A percentile compares a stretch with the other conserved stretches of the same genome.
phyloP scores from a whole-genome alignment of 2,888 invertebrate species.

The Aphelenchoides bicaudatus region DNA sequence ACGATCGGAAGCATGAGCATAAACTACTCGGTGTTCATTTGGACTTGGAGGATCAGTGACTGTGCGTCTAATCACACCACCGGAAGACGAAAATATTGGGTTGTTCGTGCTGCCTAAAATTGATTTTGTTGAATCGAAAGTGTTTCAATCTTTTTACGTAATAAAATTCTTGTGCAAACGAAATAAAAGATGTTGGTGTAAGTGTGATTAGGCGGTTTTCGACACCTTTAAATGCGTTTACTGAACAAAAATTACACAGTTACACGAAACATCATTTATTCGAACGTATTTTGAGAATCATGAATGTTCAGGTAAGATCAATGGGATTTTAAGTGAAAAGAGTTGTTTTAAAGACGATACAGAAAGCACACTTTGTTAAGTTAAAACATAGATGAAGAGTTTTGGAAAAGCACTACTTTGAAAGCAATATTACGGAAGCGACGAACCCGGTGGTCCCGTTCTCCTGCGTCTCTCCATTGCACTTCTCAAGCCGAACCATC shows the following conservation, averaged over 20 bases:
- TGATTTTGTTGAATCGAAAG: too few relatives aligned
- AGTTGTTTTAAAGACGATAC: conserved; percentile 5
- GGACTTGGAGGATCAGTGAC: conserved; percentile 17
- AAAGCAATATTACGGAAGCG: conserved; percentile 16
- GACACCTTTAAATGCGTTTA: too few relatives aligned
- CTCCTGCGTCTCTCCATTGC: conserved; percentile 30
- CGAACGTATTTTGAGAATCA: too few relatives aligned
- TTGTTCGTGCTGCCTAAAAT: too few relatives aligned
- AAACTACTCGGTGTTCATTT: conserved; percentile 29
- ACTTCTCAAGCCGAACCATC: conserved; percentile 55
- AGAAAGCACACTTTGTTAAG: conserved; percentile 13
- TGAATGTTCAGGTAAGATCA: too few relatives aligned
- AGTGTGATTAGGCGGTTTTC: too few relatives aligned
- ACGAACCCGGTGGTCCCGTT: conserved; percentile 24
- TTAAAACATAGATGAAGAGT: conserved; percentile 18
- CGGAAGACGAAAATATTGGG: conserved; percentile 5
- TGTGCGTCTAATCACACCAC: conserved; percentile 16
- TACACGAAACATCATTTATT: neutral
- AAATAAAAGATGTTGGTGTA: conserved; percentile 1
- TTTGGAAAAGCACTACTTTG: neutral
- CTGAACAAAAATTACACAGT: too few relatives aligned
- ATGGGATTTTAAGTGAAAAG: too few relatives aligned
- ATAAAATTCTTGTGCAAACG: conserved; percentile 8
- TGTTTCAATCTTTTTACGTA: neutral
- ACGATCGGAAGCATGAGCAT: conserved; percentile 33